A percentile compares a stretch with the other conserved stretches of the same genome.
Conservation (phyloP, 2,888 invertebrate species). For the Apodemia mormo region DNA sequence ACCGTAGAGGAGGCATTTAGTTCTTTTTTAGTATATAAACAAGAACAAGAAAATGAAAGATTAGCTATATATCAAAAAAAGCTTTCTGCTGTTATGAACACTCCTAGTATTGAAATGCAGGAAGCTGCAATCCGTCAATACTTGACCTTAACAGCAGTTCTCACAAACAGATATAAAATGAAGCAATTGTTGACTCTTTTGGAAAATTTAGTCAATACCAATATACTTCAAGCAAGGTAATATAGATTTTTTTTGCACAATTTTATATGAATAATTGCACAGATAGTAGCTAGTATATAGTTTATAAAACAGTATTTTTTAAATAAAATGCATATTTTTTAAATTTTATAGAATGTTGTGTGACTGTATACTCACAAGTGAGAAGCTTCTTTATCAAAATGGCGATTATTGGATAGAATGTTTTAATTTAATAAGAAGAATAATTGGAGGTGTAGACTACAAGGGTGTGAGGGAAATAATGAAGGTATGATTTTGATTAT, state of each 20-base stretch:
- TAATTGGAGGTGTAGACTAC: slow-evolving; percentile 96
- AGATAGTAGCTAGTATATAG: too few species aligned
- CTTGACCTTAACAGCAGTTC: slow-evolving; percentile 86
- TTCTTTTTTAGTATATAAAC: slow-evolving; percentile 90
- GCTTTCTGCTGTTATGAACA: slow-evolving; percentile 85
- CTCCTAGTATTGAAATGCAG: slow-evolving; percentile 86
- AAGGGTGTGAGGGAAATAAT: slow-evolving; percentile 96
- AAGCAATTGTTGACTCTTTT: slow-evolving; percentile 88
- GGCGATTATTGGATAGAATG: slow-evolving; percentile 95
- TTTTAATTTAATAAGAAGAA: slow-evolving; percentile 90
- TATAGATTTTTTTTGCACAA: slow-evolving; percentile 85
- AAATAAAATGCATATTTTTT: too few species aligned
- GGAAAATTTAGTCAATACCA: slow-evolving; percentile 87
- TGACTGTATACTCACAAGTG: slow-evolving; percentile 67
- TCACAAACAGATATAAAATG: slow-evolving; percentile 88
- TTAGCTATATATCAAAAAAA: slow-evolving; percentile 85
- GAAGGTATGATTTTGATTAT: slow-evolving; percentile 82
- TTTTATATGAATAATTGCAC: slow-evolving; percentile 87
- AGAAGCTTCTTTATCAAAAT: slow-evolving; percentile 90
- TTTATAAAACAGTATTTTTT: too few species aligned
- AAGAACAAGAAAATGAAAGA: slow-evolving; percentile 86
- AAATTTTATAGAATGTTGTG: too few species aligned
- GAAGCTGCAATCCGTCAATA: slow-evolving; percentile 89
- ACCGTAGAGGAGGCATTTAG: slow-evolving; percentile 94
- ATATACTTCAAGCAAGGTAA: slow-evolving; percentile 88